Evolutionary conservation across 1,140 invertebrate species (phyloP), one percentile per base, ranked within the genome.

Genomic region (Tetragonula clypearis): DNA sequence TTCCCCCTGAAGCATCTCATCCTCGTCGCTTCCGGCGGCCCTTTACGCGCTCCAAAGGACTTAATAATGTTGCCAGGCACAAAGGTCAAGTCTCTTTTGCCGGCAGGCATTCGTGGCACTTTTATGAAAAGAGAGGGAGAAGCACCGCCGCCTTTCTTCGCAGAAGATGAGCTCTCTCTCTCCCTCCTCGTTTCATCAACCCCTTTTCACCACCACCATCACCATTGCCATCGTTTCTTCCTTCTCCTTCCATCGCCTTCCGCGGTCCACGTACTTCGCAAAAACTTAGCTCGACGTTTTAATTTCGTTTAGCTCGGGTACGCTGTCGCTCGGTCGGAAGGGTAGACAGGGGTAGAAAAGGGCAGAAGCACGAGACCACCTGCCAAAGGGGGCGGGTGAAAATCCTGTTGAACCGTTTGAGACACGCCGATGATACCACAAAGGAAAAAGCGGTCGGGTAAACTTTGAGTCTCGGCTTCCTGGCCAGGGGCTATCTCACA

Each of bases 261-360:
- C 69, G 11, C 21, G 19, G 68, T 73, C 73, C 87, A 77, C 82
- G 65, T 83, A 77, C 83, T 77, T 71, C 77, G 87, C 74, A 79
- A 85, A 92, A 93, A 94, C 91, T 93, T 93, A 86, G 85, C 87
- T 89, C 87, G 90, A 93, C 91, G 92, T 93, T 94, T 94, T 94
- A 93, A 94, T 94, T 93, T 93, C 93, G 91, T 94, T 93, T 93
- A 90, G 84, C 84, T 75, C 77, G 85, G 79, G 76, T 75, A 77
- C 80, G 56, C 66, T 62, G 76, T 62, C 41, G 41, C 79, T 21
- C 71, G 75, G 58, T 65, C 66, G 56, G 41, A 62, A 69, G 26
- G 53, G 23, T 19, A 62, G 55, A 62, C 60, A 26, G 21, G 53
- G 72, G 55, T 26, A 35, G 0, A 49, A 49, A 49, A 49, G 41